Conservation (phyloP, 2,888 invertebrate genomes). For the Hartigia nigra region DNA sequence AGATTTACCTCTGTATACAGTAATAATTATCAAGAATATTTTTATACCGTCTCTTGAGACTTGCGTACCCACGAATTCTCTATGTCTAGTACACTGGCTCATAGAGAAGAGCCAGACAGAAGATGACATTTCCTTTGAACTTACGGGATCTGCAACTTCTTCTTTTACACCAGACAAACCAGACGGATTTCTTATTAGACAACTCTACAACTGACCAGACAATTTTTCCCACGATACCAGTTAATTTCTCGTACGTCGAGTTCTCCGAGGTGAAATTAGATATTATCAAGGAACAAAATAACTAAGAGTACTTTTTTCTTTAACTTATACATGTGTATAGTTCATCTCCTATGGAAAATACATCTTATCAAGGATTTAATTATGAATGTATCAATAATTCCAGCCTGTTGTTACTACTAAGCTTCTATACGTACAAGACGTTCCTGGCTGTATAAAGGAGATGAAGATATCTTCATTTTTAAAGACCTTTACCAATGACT, state of each 20-base stretch:
- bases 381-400: background rate
- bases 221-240: too few species aligned
- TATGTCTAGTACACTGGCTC: background rate
- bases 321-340: background rate
- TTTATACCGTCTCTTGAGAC: background rate
- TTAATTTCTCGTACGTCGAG: too few species aligned
- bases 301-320: background rate
- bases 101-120: background rate
- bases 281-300: background rate
- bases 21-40: background rate
- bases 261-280: background rate
- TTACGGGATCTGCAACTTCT: background rate
- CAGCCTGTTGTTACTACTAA: background rate
- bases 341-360: background rate
- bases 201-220: background rate
- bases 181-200: background rate
- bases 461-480: conserved; percentile 40
- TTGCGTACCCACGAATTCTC: background rate
- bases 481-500: conserved; percentile 15
- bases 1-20: background rate
- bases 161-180: background rate
- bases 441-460: background rate
- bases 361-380: background rate
- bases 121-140: background rate
- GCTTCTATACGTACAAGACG: background rate